Conservation (phyloP, 2,888 invertebrate species). For the Campoletis raptor region DNA sequence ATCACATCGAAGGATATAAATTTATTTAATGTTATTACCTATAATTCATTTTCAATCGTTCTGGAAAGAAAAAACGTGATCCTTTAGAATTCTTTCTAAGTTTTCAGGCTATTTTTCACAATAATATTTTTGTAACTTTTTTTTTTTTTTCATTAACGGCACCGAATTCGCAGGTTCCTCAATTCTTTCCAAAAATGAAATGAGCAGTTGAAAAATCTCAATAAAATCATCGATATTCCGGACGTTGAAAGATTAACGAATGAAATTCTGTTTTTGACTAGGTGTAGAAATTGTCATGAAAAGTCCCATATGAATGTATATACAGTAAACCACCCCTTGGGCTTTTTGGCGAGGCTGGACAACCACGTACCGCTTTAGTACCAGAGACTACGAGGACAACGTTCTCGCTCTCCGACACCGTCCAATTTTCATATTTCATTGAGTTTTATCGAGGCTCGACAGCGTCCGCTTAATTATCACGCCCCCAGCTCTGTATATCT, state of each 20-base stretch:
- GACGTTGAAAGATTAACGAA: neutral
- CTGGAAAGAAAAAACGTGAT: neutral
- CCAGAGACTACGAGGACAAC: slow-evolving; percentile 54
- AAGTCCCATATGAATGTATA: slow-evolving; percentile 14
- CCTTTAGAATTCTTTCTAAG: neutral
- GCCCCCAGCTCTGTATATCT: slow-evolving; percentile 36
- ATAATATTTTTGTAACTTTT: neutral
- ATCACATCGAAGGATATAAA: neutral
- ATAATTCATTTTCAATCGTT: neutral
- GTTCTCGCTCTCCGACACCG: slow-evolving; percentile 74
- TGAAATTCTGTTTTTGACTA: neutral
- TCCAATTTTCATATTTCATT: slow-evolving; percentile 84
- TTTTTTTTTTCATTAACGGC: neutral
- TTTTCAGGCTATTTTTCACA: neutral
- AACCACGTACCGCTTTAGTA: slow-evolving; percentile 51
- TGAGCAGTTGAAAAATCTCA: neutral
- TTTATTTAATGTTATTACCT: neutral
- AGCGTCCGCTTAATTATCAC: slow-evolving; percentile 77
- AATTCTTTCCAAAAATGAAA: neutral
- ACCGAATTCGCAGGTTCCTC: neutral
- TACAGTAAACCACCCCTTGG: slow-evolving; percentile 60
- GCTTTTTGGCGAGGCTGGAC: slow-evolving; percentile 62
- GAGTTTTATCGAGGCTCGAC: slow-evolving; percentile 75
- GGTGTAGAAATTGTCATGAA: neutral
- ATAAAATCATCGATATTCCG: neutral